These are phyloP conservation scores for Troilus luridus DNA, from an alignment of 2,888 invertebrate species.

Conservation along the genomic window DNA sequence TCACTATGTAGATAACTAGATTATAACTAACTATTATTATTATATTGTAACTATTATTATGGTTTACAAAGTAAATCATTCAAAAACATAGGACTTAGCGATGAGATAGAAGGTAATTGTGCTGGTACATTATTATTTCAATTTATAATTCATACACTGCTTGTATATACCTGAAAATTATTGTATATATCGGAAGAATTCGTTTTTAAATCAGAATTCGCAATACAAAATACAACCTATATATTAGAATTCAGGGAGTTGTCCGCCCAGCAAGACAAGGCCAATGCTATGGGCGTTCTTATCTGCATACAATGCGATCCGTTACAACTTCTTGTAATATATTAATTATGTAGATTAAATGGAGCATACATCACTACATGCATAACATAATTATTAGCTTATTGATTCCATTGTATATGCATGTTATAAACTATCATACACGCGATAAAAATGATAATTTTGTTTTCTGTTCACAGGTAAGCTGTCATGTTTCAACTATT, in stretches of 20 bases:
- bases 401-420: not conserved
- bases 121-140: too few species aligned
- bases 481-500: not conserved
- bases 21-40: too few species aligned
- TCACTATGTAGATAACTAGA: too few species aligned
- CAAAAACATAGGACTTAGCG: too few species aligned
- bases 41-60: too few species aligned
- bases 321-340: not conserved
- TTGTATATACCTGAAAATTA: too few species aligned
- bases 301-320: not conserved
- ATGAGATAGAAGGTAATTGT: too few species aligned
- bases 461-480: slow-evolving; percentile 21
- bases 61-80: too few species aligned
- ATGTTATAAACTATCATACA: not conserved
- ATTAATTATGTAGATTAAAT: slow-evolving; percentile 7
- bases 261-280: not conserved
- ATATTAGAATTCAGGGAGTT: not conserved
- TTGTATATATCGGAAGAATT: too few species aligned
- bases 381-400: not conserved
- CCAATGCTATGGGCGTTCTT: not conserved
- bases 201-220: not conserved
- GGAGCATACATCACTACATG: not conserved
- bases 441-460: not conserved
- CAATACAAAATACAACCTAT: not conserved
- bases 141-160: too few species aligned